Conservation (phyloP, 2,113 vertebrate species). For the Elachura formosa region DNA sequence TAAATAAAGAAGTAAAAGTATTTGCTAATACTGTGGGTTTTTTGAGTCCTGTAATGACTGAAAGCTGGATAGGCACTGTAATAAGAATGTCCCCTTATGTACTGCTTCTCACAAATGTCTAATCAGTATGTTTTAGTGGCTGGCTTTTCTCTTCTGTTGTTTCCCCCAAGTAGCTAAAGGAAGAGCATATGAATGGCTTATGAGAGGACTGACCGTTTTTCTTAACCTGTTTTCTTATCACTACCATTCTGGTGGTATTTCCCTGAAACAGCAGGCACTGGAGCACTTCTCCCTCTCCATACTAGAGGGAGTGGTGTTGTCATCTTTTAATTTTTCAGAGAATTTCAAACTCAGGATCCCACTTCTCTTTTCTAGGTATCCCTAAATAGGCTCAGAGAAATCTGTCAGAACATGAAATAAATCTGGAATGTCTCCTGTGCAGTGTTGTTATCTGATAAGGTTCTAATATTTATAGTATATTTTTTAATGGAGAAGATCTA, state of each 20-base stretch:
- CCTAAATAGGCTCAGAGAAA: not conserved
- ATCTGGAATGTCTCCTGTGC: not conserved
- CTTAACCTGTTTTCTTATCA: not conserved
- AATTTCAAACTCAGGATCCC: not conserved
- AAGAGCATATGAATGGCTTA: not conserved
- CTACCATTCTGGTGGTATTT: not conserved
- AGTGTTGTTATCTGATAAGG: not conserved
- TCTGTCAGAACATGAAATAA: not conserved
- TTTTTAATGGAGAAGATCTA: not conserved
- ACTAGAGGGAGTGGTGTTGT: conserved; percentile 5
- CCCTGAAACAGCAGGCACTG: not conserved
- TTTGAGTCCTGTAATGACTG: not conserved
- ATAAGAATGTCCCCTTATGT: not conserved
- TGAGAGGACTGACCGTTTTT: conserved; percentile 3
- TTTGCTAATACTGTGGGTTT: not conserved
- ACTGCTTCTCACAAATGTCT: not conserved
- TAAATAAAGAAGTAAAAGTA: not conserved
- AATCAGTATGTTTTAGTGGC: not conserved
- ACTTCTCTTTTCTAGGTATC: not conserved
- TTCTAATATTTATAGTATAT: not conserved
- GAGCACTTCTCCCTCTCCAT: not conserved
- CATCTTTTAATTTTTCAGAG: not conserved
- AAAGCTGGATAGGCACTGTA: not conserved
- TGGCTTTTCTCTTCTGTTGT: not conserved
- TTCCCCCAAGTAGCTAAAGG: not conserved